Percentiles rank a stretch among this genome's conserved stretches.
Conservation (phyloP, 2,797 vertebrate species). For the Peromyscus aztecus region DNA sequence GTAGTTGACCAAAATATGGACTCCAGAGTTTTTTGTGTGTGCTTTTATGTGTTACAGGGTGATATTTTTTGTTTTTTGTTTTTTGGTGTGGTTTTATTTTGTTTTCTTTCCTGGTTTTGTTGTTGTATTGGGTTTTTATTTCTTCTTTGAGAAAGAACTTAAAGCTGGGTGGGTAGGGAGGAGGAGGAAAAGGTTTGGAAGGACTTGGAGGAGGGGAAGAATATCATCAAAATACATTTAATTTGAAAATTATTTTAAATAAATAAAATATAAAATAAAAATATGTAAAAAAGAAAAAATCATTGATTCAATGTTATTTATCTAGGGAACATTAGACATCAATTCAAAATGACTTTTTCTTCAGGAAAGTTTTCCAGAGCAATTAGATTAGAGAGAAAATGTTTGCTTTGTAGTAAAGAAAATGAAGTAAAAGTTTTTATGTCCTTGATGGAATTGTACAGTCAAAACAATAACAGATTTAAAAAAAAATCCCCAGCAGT, state of each 20-base stretch:
- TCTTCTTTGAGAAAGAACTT: background rate
- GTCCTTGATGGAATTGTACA: background rate
- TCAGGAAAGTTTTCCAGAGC: background rate
- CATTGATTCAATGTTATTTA: background rate
- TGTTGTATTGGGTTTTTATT: background rate
- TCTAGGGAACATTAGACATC: background rate
- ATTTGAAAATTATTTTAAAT: background rate
- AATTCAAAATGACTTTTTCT: background rate
- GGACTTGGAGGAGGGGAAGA: background rate
- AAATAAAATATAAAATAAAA: background rate
- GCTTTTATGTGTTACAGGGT: background rate
- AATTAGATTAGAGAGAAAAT: background rate
- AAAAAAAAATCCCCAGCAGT: background rate
- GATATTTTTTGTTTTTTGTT: background rate
- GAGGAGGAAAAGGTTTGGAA: background rate
- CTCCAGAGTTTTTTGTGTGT: background rate
- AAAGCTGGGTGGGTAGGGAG: background rate
- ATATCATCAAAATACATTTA: background rate
- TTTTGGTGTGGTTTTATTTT: background rate
- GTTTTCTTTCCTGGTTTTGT: background rate
- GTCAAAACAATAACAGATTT: background rate
- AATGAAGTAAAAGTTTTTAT: background rate
- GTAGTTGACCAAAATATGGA: background rate
- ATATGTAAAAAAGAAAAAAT: background rate
- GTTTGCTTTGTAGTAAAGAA: background rate